Percentiles rank a stretch among this genome's conserved stretches.
Evolutionary conservation across 2,113 vertebrate species (phyloP).

Genomic region (Oplegnathus fasciatus): DNA sequence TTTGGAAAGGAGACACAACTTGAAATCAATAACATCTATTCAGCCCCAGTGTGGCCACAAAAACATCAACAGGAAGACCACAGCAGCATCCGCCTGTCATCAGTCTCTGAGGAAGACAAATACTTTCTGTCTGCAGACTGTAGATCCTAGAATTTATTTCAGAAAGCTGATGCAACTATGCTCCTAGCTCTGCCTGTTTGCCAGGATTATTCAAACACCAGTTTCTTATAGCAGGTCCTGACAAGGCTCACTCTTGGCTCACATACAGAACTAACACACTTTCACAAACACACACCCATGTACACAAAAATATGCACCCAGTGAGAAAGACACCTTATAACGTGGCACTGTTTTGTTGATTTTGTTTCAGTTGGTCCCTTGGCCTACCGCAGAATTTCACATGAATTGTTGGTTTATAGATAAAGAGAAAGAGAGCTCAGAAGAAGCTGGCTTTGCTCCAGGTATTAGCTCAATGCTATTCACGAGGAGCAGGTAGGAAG

Average conservation of each 20-base stretch:
- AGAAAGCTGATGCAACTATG: background rate
- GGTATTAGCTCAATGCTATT: background rate
- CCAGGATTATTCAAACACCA: slow-evolving; percentile 8
- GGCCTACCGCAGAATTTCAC: background rate
- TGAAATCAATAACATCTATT: slow-evolving; percentile 9
- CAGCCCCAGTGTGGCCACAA: background rate
- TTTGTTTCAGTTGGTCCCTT: background rate
- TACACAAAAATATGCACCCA: background rate
- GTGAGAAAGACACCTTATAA: background rate
- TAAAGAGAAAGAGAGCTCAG: background rate
- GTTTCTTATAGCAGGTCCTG: slow-evolving; percentile 38
- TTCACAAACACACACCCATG: slow-evolving; percentile 25
- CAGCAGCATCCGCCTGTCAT: background rate
- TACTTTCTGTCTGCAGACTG: background rate
- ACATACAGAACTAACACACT: slow-evolving; percentile 11
- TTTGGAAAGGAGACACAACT: background rate
- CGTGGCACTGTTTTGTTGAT: background rate
- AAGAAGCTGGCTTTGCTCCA: background rate
- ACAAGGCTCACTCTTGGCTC: slow-evolving; percentile 35
- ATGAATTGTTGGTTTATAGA: too few species aligned
- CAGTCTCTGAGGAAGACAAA: background rate
- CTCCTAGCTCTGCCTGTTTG: slow-evolving; percentile 5
- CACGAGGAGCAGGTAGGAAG: background rate
- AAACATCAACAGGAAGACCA: slow-evolving; percentile 13
- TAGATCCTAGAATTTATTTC: background rate